Evolutionary conservation across 2,888 invertebrate genomes (phyloP), one percentile per base, ranked within the genome.

Genomic region (Acleris cristana): DNA sequence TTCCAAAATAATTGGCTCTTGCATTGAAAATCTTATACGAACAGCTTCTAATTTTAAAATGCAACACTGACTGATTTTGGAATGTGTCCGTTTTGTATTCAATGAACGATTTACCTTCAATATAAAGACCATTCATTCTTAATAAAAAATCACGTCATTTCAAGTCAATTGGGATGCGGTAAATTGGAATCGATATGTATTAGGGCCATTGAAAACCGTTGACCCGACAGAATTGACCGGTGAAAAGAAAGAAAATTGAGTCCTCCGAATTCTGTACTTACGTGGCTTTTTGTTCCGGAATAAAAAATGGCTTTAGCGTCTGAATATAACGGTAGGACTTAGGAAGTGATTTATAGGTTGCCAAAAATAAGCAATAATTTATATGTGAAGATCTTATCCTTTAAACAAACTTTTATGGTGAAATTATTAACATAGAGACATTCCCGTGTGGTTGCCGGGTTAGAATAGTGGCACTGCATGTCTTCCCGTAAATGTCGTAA

Each of bases 141-240:
- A 44, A 56, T 40, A 44, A 23, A n/a, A 56, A 56, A 44, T 56
- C 56, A 23, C 56, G 34, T 61, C 48, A 55, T 56, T 49, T 56
- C 44, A 45, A 56, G 61, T 56, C 30, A 61, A 66, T 56, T 52
- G 56, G 44, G 23, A 55, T 56, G 44, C 55, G 49, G 26, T 44
- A 60, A 61, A 66, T 66, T 61, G 30, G 61, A 56, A 61, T 45
- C 61, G 61, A 66, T 56, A 44, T 44, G 55, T 51, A 60, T 65
- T 65, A 60, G 49, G 30, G 44, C 51, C 45, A 61, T 66, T 66
- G 44, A 61, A 19, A 61, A 40, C 56, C 61, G 14, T 30, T 61
- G 65, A 66, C 55, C 61, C 30, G 65, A 44, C 44, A 66, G 19
- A 66, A 66, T 61, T 51, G 30, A 45, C 60, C 45, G 51, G 8